Conservation (phyloP, 1,140 invertebrate species). For the Chlorops oryzae region DNA sequence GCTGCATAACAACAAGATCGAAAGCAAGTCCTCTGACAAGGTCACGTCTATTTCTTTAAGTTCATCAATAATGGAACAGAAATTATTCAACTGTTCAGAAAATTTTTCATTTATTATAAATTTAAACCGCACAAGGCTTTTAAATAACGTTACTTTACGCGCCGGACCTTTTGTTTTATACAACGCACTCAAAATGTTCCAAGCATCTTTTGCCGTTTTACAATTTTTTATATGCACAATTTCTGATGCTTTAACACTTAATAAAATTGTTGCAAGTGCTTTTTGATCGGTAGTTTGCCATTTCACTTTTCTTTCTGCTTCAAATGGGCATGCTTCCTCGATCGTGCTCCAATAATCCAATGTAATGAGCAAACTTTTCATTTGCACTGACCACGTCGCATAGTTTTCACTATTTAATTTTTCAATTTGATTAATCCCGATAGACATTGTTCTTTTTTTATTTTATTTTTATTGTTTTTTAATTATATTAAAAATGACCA, state of each 20-base stretch:
- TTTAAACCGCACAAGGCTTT: constrained; percentile 7
- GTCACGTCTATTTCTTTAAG: constrained; percentile 4
- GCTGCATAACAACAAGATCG: constrained; percentile 1
- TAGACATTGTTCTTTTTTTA: too few relatives aligned
- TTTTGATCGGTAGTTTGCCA: background rate
- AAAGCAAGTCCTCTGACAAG: background rate
- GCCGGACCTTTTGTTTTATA: constrained; percentile 1
- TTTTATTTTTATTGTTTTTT: too few relatives aligned
- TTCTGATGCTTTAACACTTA: constrained; percentile 3
- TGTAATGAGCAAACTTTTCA: constrained; percentile 5
- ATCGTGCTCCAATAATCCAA: constrained; percentile 6
- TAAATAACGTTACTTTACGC: constrained; percentile 10
- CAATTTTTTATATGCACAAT: constrained; percentile 7
- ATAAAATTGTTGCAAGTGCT: constrained; percentile 3
- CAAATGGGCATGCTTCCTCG: background rate
- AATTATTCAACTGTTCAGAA: constrained; percentile 1
- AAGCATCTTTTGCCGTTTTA: constrained; percentile 4
- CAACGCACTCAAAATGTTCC: background rate
- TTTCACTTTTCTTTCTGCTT: background rate
- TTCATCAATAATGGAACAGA: constrained; percentile 3
- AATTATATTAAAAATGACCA: too few relatives aligned
- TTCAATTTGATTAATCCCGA: too few relatives aligned
- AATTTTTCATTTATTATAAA: background rate
- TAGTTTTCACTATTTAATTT: constrained; percentile 11
- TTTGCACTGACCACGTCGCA: constrained; percentile 7